Evolutionary conservation across 2,888 invertebrate species (phyloP).

Genomic region (Escarpia spicata): DNA sequence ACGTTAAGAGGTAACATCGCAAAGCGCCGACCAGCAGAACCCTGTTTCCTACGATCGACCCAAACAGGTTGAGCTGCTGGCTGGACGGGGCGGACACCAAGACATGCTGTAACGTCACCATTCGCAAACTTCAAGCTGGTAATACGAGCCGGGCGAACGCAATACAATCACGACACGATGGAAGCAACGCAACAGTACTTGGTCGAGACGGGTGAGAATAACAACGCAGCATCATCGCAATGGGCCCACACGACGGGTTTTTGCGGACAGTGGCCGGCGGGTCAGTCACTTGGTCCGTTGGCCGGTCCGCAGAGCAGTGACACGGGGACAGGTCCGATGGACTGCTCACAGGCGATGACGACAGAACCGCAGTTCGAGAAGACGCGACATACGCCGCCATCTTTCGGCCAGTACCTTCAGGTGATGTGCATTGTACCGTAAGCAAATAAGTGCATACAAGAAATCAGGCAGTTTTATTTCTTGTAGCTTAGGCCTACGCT

Average conservation of each 20-base stretch:
- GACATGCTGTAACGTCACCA: neutral
- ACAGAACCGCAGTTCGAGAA: neutral
- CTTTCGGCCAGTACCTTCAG: neutral
- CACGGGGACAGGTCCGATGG: neutral
- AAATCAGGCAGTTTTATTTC: too few relatives aligned
- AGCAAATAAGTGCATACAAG: too few relatives aligned
- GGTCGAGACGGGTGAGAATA: neutral
- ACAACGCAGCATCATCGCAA: neutral
- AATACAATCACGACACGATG: neutral
- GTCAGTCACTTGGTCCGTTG: neutral
- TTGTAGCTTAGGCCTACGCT: too few relatives aligned
- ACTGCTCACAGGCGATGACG: neutral
- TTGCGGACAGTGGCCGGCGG: neutral
- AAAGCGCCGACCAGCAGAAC: slow-evolving; percentile 6
- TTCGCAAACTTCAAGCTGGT: slow-evolving; percentile 8
- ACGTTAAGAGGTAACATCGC: neutral
- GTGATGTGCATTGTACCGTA: neutral
- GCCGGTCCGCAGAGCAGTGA: neutral
- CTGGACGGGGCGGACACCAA: neutral
- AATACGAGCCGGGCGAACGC: neutral
- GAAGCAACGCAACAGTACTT: neutral
- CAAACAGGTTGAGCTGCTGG: slow-evolving; percentile 13
- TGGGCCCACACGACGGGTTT: neutral
- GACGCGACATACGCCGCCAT: neutral
- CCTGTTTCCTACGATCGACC: slow-evolving; percentile 7